These are phyloP conservation scores for Panopea generosa DNA, from an alignment of 2,888 invertebrate genomes.

Conservation along the genomic window DNA sequence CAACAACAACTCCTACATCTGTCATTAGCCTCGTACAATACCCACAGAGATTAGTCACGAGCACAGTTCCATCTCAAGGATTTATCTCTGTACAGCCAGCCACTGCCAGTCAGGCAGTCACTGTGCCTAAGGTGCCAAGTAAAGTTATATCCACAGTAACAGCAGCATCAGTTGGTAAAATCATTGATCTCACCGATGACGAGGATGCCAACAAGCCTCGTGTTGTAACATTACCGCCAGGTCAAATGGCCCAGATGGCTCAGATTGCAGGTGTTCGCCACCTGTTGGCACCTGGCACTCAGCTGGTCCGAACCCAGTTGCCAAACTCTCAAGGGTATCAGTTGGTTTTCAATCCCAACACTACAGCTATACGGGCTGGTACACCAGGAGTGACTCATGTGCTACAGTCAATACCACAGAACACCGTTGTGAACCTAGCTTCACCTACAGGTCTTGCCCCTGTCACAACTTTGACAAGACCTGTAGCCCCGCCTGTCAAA, in stretches of 20 bases:
- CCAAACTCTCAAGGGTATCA: conserved; percentile 56
- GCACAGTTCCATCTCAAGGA: conserved; percentile 10
- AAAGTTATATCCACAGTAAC: conserved; percentile 21
- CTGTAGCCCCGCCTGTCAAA: conserved; percentile 16
- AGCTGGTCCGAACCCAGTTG: conserved; percentile 31
- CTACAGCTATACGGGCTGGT: conserved; percentile 60
- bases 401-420: neutral
- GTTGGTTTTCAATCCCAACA: conserved; percentile 68
- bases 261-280: conserved; percentile 49
- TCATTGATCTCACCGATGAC: conserved; percentile 79
- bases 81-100: conserved; percentile 4
- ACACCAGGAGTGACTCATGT: neutral
- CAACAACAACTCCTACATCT: conserved; percentile 22
- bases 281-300: conserved; percentile 41
- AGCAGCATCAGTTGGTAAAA: conserved; percentile 47
- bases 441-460: conserved; percentile 12
- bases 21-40: conserved; percentile 42
- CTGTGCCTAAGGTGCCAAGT: neutral
- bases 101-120: conserved; percentile 7
- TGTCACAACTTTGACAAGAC: conserved; percentile 30
- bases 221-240: conserved; percentile 36
- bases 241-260: conserved; percentile 32
- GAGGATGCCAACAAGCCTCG: conserved; percentile 64
- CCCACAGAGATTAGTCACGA: conserved; percentile 1
- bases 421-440: conserved; percentile 5